Evolutionary conservation across 2,888 invertebrate species (phyloP).

Genomic region (Protophormia terraenovae): DNA sequence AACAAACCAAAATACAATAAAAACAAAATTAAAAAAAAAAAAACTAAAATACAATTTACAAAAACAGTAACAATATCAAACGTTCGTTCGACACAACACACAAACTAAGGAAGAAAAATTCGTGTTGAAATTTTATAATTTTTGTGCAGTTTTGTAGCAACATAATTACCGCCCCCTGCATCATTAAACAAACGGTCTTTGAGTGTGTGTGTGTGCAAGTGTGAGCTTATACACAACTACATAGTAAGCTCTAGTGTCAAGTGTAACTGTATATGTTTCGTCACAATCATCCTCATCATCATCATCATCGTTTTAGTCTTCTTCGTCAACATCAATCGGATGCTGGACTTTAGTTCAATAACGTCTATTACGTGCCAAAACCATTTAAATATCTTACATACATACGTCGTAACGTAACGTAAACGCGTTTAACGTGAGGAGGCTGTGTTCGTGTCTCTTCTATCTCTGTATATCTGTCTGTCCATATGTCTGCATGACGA

Average conservation of each 20-base stretch:
- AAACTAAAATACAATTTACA: slow-evolving; percentile 5
- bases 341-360: slow-evolving; percentile 68
- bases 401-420: slow-evolving; percentile 58
- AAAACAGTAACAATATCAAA: slow-evolving; percentile 48
- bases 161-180: slow-evolving; percentile 63
- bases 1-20: slow-evolving; percentile 52
- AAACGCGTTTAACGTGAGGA: slow-evolving; percentile 60
- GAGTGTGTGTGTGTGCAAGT: slow-evolving; percentile 59
- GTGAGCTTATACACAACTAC: slow-evolving; percentile 25
- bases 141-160: slow-evolving; percentile 22
- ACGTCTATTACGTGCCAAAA: slow-evolving; percentile 64
- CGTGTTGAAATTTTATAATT: slow-evolving; percentile 63
- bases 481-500: slow-evolving; percentile 36
- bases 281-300: slow-evolving; percentile 48
- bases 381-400: slow-evolving; percentile 56
- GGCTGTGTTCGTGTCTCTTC: slow-evolving; percentile 41
- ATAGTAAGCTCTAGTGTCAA: slow-evolving; percentile 70
- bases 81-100: no score
- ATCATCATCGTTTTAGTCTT: slow-evolving; percentile 12
- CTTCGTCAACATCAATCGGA: slow-evolving; percentile 61
- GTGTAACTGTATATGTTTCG: slow-evolving; percentile 52
- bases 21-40: background rate
- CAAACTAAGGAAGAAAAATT: slow-evolving; percentile 61
- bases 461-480: slow-evolving; percentile 1
- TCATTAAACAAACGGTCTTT: background rate